Evolutionary conservation across 1,140 invertebrate genomes (phyloP).

Genomic region (Drosophila sucinea): DNA sequence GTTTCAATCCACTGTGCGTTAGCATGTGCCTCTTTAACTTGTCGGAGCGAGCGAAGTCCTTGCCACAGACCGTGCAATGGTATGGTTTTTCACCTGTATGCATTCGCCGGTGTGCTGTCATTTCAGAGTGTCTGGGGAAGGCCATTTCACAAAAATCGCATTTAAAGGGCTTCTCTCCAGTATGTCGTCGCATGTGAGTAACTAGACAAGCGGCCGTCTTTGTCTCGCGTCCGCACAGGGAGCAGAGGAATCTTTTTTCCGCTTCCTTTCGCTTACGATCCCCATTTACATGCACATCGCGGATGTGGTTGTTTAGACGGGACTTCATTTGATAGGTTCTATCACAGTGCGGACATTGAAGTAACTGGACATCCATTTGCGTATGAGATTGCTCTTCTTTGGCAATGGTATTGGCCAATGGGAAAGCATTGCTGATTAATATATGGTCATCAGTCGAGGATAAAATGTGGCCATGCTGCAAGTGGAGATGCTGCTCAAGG

Average conservation of each 20-base stretch:
- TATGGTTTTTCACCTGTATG: slow-evolving; percentile 71
- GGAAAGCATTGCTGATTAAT: background rate
- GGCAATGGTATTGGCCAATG: slow-evolving; percentile 70
- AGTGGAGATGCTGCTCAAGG: slow-evolving; percentile 83
- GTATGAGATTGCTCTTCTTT: slow-evolving; percentile 19
- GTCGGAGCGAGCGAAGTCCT: slow-evolving; percentile 69
- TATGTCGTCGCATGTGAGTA: slow-evolving; percentile 85
- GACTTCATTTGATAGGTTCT: slow-evolving; percentile 72
- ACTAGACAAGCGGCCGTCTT: slow-evolving; percentile 85
- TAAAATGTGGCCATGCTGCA: slow-evolving; percentile 81
- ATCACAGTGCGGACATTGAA: slow-evolving; percentile 81
- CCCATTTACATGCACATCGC: slow-evolving; percentile 69
- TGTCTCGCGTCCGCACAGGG: slow-evolving; percentile 85
- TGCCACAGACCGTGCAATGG: slow-evolving; percentile 71
- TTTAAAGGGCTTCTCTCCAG: slow-evolving; percentile 71
- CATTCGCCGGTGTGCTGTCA: slow-evolving; percentile 64
- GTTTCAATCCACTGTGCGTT: slow-evolving; percentile 68
- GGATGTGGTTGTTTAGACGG: slow-evolving; percentile 67
- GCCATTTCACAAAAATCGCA: slow-evolving; percentile 76
- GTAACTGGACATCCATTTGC: slow-evolving; percentile 40
- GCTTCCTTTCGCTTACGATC: slow-evolving; percentile 73
- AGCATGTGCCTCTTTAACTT: slow-evolving; percentile 71
- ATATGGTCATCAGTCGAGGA: slow-evolving; percentile 40
- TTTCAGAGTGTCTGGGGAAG: slow-evolving; percentile 63
- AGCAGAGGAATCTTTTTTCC: slow-evolving; percentile 82